Evolutionary conservation across 2,888 invertebrate species (phyloP).

Genomic region (Ommatoiulus sabulosus): DNA sequence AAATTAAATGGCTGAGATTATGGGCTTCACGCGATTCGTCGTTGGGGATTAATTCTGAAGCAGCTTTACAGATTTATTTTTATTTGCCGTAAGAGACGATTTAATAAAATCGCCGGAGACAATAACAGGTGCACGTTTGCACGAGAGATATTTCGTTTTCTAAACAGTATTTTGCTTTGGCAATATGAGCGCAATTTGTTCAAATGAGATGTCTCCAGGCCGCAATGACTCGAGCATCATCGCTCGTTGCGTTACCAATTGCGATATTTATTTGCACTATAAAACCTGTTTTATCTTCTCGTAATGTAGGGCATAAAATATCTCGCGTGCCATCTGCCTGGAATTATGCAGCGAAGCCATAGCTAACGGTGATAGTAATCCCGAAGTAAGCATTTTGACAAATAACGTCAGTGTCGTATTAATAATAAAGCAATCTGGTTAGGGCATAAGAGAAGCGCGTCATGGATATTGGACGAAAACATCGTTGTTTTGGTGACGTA

Average conservation of each 20-base stretch:
- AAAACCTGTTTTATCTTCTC: constrained; percentile 31
- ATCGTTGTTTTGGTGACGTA: neutral
- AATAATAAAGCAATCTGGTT: constrained; percentile 36
- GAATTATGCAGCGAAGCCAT: neutral
- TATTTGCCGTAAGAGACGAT: neutral
- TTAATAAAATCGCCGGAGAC: neutral
- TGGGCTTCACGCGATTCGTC: neutral
- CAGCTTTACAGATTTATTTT: neutral
- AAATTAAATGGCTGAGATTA: constrained; percentile 25
- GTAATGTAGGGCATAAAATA: neutral
- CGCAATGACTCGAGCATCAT: neutral
- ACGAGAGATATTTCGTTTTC: neutral
- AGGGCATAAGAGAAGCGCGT: neutral
- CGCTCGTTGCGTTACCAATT: neutral
- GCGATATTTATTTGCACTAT: constrained; percentile 13
- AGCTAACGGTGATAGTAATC: neutral
- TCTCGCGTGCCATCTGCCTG: constrained; percentile 9
- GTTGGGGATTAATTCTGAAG: neutral
- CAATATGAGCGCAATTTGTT: neutral
- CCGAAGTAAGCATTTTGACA: constrained; percentile 23
- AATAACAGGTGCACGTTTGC: neutral
- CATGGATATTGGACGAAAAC: neutral
- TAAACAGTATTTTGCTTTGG: neutral
- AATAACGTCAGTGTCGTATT: neutral
- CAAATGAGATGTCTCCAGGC: neutral